A percentile compares a stretch with the other conserved stretches of the same genome.
These are phyloP conservation scores for Cepaea nemoralis DNA, from an alignment of 1,140 invertebrate species.

Conservation along the genomic window DNA sequence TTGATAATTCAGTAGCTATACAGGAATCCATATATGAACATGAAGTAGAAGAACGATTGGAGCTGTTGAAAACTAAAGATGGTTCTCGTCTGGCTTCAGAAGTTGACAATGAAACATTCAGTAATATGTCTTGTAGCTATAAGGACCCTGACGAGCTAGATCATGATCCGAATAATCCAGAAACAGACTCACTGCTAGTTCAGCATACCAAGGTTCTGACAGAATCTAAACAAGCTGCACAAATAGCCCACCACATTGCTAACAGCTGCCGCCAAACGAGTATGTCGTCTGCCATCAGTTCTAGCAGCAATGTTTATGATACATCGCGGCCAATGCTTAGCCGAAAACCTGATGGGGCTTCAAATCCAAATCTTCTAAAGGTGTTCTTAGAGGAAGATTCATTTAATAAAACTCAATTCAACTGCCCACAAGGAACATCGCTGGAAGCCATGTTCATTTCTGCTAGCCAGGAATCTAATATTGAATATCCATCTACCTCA, in stretches of 20 bases:
- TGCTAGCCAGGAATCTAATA: conserved; percentile 27
- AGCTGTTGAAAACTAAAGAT: conserved; percentile 47
- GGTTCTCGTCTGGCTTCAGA: conserved; percentile 50
- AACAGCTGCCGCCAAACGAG: background rate
- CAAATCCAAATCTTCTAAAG: conserved; percentile 83
- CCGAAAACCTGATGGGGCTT: conserved; percentile 88
- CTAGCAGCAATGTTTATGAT: conserved; percentile 29
- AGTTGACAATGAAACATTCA: conserved; percentile 67
- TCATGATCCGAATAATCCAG: conserved; percentile 1
- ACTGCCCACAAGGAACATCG: background rate
- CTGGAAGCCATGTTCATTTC: conserved; percentile 28
- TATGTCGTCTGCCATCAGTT: conserved; percentile 6
- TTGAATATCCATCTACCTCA: conserved; percentile 42
- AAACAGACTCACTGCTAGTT: conserved; percentile 42
- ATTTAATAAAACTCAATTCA: conserved; percentile 12
- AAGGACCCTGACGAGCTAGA: conserved; percentile 46
- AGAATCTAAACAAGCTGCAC: conserved; percentile 42
- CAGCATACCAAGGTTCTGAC: conserved; percentile 43
- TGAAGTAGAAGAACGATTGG: conserved; percentile 67
- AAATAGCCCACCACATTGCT: conserved; percentile 34
- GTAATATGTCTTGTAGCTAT: conserved; percentile 56
- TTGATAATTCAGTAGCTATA: conserved; percentile 51
- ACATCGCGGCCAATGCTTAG: conserved; percentile 49
- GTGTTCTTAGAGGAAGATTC: conserved; percentile 47
- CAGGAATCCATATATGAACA: conserved; percentile 69